Evolutionary conservation across 2,797 vertebrate species (phyloP), one percentile per base, ranked within the genome.

Genomic region (Xiphophorus birchmanni): DNA sequence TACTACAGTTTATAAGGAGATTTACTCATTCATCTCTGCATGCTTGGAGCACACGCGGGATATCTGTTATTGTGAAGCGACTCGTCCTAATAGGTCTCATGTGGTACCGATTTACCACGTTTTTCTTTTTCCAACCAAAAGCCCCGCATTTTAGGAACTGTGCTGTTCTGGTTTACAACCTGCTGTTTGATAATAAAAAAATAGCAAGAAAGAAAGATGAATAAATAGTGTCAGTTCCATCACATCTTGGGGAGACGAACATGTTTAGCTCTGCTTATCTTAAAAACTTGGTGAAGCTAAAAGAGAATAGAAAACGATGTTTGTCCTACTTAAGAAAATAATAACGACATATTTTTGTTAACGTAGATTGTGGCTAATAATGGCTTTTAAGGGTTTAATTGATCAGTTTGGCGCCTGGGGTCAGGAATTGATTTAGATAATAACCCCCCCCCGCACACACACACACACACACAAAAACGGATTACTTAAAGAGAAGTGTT

Each of bases 1-100:
- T 86, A 89, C 88, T 88, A 76, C 82, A 86, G 84, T 93, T 92
- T 90, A 93, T 85, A 85, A 82, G 88, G 82, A 90, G 86, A 89
- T 89, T 90, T 89, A 77, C 23, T 78, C 92, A 84, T 88, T 91
- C 84, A 84, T 87, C 87, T 88, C 84, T 69, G 77, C 83, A 79
- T 45, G 88, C 88, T 85, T 74, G 74, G 40, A 75, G 78, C 74
- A 56, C 81, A 74, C 78, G n/a, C 11, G 12, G 82, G 75, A 78
- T 45, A 77, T 63, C 67, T 76, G 69, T 67, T 77, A 63, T 79
- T 86, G 82, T 84, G 74, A 11, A 17, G 40, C 75, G 78, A 76
- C 75, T 77, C 83, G 75, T 81, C 76, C 58, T 29, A 67, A 63
- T 80, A 73, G 44, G 44, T 63, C 40, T 82, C 84, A 60, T 78